Percentiles rank a stretch among this genome's conserved stretches.
Conservation (phyloP, 1,140 invertebrate species). For the Carposina sasakii region DNA sequence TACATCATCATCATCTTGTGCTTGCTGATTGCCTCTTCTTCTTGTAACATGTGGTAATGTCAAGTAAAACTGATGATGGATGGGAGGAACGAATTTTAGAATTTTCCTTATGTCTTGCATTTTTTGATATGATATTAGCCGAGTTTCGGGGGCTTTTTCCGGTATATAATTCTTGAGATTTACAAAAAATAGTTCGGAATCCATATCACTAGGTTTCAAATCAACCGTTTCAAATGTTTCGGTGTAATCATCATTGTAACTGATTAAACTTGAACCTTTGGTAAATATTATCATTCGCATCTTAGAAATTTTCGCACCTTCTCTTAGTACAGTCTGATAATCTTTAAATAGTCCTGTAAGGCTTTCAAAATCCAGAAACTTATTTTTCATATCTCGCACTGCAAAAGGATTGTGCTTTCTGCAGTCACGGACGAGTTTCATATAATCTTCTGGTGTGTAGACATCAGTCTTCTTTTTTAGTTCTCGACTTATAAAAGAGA, state of each 20-base stretch:
- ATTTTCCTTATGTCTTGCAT: constrained; percentile 20
- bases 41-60: constrained; percentile 19
- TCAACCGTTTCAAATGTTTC: constrained; percentile 19
- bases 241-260: constrained; percentile 20
- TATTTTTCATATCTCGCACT: constrained; percentile 16
- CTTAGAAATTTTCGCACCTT: constrained; percentile 19
- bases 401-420: constrained; percentile 16
- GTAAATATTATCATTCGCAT: constrained; percentile 14
- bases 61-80: constrained; percentile 19
- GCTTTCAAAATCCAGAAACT: constrained; percentile 16
- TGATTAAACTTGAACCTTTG: constrained; percentile 16
- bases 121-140: constrained; percentile 17
- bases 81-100: constrained; percentile 21
- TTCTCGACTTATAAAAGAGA: constrained; percentile 17
- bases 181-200: constrained; percentile 12
- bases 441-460: constrained; percentile 18
- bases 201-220: constrained; percentile 18
- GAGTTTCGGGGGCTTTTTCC: constrained; percentile 13
- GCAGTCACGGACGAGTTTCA: constrained; percentile 14
- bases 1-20: constrained; percentile 12
- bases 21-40: constrained; percentile 14
- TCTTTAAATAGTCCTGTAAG: constrained; percentile 17
- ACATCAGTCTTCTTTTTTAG: constrained; percentile 16
- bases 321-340: constrained; percentile 15
- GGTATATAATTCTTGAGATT: constrained; percentile 18